Conservation (phyloP, 2,113 vertebrate genomes). For the Numenius arquata region DNA sequence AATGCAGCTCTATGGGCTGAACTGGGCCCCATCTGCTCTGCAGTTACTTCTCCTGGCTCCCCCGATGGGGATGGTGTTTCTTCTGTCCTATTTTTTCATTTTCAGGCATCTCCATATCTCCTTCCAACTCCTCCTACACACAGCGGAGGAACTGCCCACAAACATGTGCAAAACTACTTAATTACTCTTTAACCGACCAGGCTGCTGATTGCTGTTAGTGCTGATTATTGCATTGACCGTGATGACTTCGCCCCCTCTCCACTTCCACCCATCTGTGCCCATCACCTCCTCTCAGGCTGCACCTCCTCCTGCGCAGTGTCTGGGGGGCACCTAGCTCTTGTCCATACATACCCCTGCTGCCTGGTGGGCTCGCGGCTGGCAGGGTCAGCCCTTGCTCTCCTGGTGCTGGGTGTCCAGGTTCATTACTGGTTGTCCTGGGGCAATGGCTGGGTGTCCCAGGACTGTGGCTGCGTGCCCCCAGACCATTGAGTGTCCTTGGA, state of each 20-base stretch:
- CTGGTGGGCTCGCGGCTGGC: too few species aligned
- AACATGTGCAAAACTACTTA: not conserved
- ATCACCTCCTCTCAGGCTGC: not conserved
- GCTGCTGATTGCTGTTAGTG: not conserved
- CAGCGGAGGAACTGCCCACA: not conserved
- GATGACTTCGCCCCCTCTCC: not conserved
- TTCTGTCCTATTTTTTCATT: not conserved
- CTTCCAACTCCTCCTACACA: constrained; percentile 41
- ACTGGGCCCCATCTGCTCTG: not conserved
- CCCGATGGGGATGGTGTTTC: not conserved
- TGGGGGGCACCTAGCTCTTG: rapidly evolving
- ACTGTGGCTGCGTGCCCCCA: too few species aligned
- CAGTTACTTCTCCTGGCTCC: not conserved
- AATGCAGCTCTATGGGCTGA: not conserved
- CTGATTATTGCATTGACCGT: not conserved
- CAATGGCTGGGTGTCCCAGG: too few species aligned
- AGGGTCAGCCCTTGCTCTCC: not conserved
- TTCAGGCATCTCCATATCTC: not conserved
- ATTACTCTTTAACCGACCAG: not conserved
- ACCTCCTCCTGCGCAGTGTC: rapidly evolving
- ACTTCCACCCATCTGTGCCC: not conserved
- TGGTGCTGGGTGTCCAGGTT: not conserved
- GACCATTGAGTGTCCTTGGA: not conserved
- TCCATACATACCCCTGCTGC: not conserved
- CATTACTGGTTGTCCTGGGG: rapidly evolving